Conservation (phyloP, 2,797 vertebrate genomes). For the Pyrocephalus nanus region DNA sequence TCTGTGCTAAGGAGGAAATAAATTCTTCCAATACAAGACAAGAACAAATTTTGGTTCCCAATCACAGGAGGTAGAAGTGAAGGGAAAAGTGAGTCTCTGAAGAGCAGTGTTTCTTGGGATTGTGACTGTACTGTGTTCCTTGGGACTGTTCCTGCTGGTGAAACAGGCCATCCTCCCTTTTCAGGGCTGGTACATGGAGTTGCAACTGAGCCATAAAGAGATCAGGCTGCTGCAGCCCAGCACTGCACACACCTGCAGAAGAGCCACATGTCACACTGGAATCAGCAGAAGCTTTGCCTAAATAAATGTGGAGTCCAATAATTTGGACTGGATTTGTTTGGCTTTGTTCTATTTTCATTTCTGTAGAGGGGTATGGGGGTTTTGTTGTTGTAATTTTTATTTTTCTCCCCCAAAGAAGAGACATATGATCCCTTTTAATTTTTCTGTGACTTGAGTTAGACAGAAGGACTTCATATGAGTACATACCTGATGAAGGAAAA, state of each 20-base stretch:
- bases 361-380: accelerated
- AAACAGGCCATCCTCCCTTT: background rate
- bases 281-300: background rate
- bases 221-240: background rate
- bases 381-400: background rate
- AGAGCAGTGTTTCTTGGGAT: constrained; percentile 20
- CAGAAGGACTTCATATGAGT: background rate
- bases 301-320: background rate
- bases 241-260: background rate
- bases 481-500: background rate
- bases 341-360: background rate
- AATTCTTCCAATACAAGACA: background rate
- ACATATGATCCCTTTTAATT: background rate
- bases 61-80: background rate
- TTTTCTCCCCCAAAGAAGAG: background rate
- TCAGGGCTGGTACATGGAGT: background rate
- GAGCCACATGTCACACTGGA: background rate
- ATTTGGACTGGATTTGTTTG: background rate
- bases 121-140: background rate
- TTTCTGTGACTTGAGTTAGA: background rate
- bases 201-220: background rate
- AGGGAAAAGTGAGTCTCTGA: background rate
- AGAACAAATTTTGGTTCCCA: background rate
- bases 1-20: background rate
- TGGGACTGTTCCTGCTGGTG: background rate